Evolutionary conservation across 2,113 vertebrate genomes (phyloP).

Genomic region (Colaptes auratus): DNA sequence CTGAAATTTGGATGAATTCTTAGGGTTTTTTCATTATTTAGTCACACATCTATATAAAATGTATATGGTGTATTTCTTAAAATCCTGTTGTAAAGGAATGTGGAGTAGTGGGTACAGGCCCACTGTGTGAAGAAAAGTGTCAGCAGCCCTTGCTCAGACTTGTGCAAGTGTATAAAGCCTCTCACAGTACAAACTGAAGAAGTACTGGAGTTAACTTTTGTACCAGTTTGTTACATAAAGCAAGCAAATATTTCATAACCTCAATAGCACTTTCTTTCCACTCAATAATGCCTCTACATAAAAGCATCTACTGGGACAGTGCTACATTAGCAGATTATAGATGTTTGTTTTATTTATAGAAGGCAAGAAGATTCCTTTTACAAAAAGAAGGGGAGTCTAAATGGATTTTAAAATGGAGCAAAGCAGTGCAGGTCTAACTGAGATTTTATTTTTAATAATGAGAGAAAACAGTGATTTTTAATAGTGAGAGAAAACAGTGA

Average conservation of each 20-base stretch:
- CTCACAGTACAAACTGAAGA: neutral
- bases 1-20: neutral
- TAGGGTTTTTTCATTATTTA: neutral
- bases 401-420: neutral
- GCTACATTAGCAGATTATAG: neutral
- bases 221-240: neutral
- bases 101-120: neutral
- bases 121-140: fast-evolving
- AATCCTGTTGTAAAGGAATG: fast-evolving
- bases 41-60: neutral
- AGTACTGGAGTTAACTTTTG: neutral
- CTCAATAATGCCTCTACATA: neutral
- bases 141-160: neutral
- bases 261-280: neutral
- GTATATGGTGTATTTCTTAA: neutral
- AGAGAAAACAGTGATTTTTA: neutral
- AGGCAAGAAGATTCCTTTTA: neutral
- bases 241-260: neutral
- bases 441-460: neutral
- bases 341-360: neutral
- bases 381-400: neutral
- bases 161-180: neutral
- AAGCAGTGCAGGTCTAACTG: neutral
- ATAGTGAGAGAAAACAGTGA: neutral
- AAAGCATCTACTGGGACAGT: neutral